These are phyloP conservation scores for Dicaeum eximium DNA, from an alignment of 2,113 vertebrate genomes.

Conservation along the genomic window DNA sequence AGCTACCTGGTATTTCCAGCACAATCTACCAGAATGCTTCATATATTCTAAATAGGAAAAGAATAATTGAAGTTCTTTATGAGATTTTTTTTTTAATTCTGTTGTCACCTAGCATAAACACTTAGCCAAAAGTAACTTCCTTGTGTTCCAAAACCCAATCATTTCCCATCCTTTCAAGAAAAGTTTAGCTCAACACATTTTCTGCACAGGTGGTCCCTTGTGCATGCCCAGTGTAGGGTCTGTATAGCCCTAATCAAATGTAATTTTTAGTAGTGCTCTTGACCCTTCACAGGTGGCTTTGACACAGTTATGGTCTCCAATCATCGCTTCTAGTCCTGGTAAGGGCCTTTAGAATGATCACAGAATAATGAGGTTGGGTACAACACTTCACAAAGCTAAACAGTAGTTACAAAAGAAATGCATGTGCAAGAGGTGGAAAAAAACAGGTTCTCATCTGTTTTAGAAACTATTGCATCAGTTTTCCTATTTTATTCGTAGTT, in stretches of 20 bases:
- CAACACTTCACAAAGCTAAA: not conserved
- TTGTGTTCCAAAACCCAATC: not conserved
- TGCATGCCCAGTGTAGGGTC: not conserved
- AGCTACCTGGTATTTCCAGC: not conserved
- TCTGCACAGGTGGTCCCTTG: not conserved
- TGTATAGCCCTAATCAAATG: not conserved
- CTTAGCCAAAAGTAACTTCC: not conserved
- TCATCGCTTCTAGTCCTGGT: not conserved
- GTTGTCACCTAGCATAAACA: not conserved
- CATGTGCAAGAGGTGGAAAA: not conserved
- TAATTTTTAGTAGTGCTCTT: not conserved
- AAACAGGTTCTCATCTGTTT: not conserved
- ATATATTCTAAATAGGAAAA: not conserved
- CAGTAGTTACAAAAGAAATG: not conserved
- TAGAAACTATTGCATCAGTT: not conserved
- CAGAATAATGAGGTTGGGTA: not conserved
- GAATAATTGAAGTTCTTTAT: not conserved
- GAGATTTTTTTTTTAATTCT: not conserved
- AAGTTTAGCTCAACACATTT: not conserved
- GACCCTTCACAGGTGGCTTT: not conserved
- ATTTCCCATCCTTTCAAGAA: not conserved
- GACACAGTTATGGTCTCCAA: not conserved
- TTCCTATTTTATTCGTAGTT: not conserved
- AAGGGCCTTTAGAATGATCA: not conserved
- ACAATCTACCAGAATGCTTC: not conserved